These are phyloP conservation scores for Sycon ciliatum DNA, from an alignment of 37 sponge, comb jelly and placozoan genomes.

Conservation along the genomic window DNA sequence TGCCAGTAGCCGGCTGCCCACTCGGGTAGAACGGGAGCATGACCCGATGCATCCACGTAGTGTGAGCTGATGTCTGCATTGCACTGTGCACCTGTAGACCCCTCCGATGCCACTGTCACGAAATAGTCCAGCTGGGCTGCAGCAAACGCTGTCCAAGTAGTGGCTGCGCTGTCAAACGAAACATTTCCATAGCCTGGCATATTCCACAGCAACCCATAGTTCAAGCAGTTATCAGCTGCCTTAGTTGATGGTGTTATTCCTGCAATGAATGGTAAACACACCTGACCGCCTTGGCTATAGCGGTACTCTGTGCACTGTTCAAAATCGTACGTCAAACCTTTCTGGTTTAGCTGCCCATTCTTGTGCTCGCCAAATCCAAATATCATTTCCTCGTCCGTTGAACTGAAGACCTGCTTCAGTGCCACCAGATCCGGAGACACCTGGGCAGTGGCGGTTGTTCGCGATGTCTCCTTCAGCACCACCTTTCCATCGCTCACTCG, in stretches of 20 bases:
- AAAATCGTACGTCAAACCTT: neutral
- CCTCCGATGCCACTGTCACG: neutral
- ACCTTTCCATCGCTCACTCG: too few relatives aligned
- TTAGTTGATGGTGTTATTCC: too few relatives aligned
- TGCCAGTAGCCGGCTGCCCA: conserved; percentile 13
- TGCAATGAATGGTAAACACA: neutral
- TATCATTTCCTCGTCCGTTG: neutral
- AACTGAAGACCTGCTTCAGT: neutral
- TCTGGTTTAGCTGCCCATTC: neutral
- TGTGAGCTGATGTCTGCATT: neutral
- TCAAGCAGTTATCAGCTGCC: neutral
- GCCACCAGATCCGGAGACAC: too few relatives aligned
- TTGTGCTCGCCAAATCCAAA: conserved; percentile 17
- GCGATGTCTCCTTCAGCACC: too few relatives aligned
- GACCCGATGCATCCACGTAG: conserved; percentile 11
- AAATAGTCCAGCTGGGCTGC: neutral
- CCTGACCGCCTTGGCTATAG: neutral
- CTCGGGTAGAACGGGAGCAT: conserved; percentile 1
- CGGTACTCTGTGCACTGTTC: conserved; percentile 6
- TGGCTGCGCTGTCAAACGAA: neutral
- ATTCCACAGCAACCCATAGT: conserved; percentile 3
- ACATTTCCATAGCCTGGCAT: conserved; percentile 2
- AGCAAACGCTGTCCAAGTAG: neutral
- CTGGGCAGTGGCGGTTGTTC: too few relatives aligned
- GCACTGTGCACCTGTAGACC: neutral